Evolutionary conservation across 2,888 invertebrate genomes (phyloP), one percentile per base, ranked within the genome.

Genomic region (Drosophila subsilvestris): DNA sequence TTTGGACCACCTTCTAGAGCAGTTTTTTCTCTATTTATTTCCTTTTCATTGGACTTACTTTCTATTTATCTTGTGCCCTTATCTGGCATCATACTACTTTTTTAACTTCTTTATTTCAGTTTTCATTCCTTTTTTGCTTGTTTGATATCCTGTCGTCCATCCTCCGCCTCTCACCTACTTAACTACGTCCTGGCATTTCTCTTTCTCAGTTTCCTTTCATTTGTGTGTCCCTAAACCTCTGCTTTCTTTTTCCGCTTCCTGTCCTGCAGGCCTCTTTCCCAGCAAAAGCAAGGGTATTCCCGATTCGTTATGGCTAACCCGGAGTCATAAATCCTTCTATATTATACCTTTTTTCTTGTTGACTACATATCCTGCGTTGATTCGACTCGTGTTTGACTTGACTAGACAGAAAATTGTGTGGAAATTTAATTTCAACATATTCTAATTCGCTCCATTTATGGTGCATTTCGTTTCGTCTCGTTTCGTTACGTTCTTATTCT

Each of bases 341-440:
- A 29, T 44, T 2, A 6, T 25, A 3, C 17, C 7, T 32, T 37
- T 51, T n/a, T 29, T 37, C n/a, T n/a, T 37, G 6, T 6, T 48
- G 17, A 20, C 59, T 53, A n/a, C 12, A 29, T 43, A 42, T 48
- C 18, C 12, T 32, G 20, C 32, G 49, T 50, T 17, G 20, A 54
- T 45, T 20, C 50, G 48, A 62, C 61, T 63, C 55, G 56, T 65
- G 54, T 49, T 60, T 18, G 43, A 55, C 50, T 63, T 66, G 53
- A 58, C 61, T 61, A 37, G 32, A 50, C 22, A 20, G 42, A 61
- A 76, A 79, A 65, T 74, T 65, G 62, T 57, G 45, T 32, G 55
- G 32, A 73, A 81, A 74, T 76, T 63, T 22, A 65, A 71, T 79
- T 76, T 78, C 10, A 25, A 20, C 43, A 42, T 57, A 57, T 61